Evolutionary conservation across 2,113 vertebrate species (phyloP).

Genomic region (Octodon degus): DNA sequence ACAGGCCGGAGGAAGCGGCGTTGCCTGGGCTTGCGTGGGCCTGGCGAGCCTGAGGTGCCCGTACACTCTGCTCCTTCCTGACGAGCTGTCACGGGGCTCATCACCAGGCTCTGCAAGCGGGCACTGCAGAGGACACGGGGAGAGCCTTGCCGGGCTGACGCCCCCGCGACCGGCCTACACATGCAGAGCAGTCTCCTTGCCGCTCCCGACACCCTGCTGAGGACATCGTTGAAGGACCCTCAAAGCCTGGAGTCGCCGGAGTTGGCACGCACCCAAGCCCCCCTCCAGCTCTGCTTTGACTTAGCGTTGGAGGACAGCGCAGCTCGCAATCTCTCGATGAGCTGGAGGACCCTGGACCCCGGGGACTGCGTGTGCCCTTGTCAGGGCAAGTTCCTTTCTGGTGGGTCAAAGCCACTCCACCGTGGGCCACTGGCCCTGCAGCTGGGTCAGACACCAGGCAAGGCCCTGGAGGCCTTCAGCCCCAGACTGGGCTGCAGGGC

Average conservation of each 20-base stretch:
- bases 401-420: not conserved
- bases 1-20: not conserved
- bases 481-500: not conserved
- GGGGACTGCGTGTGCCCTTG: no score
- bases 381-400: not conserved
- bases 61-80: no score
- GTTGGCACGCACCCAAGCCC: no score
- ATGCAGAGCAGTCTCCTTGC: accelerated
- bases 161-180: no score
- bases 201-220: not conserved
- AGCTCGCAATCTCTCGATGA: no score
- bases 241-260: accelerated
- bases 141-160: accelerated
- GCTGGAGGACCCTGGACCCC: not conserved
- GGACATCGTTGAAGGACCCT: not conserved
- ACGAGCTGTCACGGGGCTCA: accelerated
- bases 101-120: not conserved
- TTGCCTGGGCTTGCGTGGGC: not conserved
- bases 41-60: accelerated
- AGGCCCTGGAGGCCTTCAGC: not conserved
- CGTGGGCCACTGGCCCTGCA: accelerated
- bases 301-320: not conserved
- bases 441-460: not conserved
- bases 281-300: no score
- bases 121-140: accelerated